Evolutionary conservation across 2,888 invertebrate genomes (phyloP).

Genomic region (Epistrophe grossulariae): DNA sequence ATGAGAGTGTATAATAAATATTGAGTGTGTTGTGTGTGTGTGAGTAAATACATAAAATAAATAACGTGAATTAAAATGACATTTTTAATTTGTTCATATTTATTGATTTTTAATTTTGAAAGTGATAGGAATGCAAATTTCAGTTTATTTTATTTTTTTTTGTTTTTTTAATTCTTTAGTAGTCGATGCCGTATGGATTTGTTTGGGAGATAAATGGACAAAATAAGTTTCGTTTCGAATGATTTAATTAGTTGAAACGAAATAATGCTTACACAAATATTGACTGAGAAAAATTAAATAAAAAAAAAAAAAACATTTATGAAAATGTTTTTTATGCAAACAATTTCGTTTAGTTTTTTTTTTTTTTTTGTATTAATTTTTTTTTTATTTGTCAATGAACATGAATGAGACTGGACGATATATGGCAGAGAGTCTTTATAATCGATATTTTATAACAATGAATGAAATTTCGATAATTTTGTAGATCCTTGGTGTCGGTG

Average conservation of each 20-base stretch:
- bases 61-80: constrained; percentile 75
- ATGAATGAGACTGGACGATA: constrained; percentile 58
- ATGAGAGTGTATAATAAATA: constrained; percentile 71
- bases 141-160: constrained; percentile 30
- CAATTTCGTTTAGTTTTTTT: constrained; percentile 49
- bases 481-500: constrained; percentile 65
- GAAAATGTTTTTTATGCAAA: constrained; percentile 71
- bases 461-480: constrained; percentile 76
- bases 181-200: constrained; percentile 56
- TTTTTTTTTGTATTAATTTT: not conserved
- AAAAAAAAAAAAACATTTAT: constrained; percentile 44
- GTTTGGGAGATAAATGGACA: constrained; percentile 50
- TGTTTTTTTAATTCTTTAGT: constrained; percentile 15
- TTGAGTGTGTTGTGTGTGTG: constrained; percentile 69
- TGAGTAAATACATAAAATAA: constrained; percentile 76
- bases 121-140: constrained; percentile 77
- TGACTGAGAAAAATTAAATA: constrained; percentile 30
- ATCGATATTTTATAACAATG: constrained; percentile 83
- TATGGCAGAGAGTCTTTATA: constrained; percentile 76
- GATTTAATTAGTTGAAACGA: constrained; percentile 43
- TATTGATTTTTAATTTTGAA: constrained; percentile 73
- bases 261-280: constrained; percentile 59
- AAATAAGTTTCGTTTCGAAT: constrained; percentile 46
- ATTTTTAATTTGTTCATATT: constrained; percentile 70
- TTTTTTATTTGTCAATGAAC: constrained; percentile 41